Percentiles rank a stretch among this genome's conserved stretches.
phyloP scores from a whole-genome alignment of 2,888 invertebrate genomes.

The Exocentrus adspersus region DNA sequence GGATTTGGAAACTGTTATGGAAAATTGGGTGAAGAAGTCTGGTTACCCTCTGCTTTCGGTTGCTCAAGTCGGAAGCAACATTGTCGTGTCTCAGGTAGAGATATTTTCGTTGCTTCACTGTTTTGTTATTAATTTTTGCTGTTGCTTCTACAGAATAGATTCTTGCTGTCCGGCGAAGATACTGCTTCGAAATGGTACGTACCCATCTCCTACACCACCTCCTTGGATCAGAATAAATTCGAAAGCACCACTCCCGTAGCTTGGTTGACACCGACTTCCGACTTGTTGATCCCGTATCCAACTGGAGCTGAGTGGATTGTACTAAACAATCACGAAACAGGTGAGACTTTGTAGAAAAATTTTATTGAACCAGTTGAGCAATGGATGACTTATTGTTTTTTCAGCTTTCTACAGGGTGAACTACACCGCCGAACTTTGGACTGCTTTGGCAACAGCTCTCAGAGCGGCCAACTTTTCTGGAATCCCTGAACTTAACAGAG shows the following conservation, averaged over 20 bases:
- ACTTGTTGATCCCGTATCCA: constrained; percentile 38
- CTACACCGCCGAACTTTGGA: constrained; percentile 77
- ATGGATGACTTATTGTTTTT: too few relatives aligned
- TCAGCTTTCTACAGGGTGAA: constrained; percentile 73
- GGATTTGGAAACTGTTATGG: constrained; percentile 36
- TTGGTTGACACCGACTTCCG: constrained; percentile 63
- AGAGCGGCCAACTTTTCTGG: constrained; percentile 58
- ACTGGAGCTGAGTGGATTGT: constrained; percentile 67
- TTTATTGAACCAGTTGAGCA: not conserved
- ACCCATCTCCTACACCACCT: constrained; percentile 66
- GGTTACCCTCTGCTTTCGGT: constrained; percentile 41
- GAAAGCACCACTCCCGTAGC: constrained; percentile 63
- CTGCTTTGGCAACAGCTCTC: constrained; percentile 65
- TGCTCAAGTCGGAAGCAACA: not conserved
- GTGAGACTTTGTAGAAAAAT: constrained; percentile 54
- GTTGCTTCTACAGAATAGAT: constrained; percentile 39
- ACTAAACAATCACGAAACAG: constrained; percentile 72
- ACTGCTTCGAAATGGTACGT: constrained; percentile 64
- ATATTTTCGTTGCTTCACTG: not conserved
- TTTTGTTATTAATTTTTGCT: not conserved
- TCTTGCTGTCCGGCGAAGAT: constrained; percentile 35
- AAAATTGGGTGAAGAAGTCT: constrained; percentile 39
- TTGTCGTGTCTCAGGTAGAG: constrained; percentile 38
- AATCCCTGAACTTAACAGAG: constrained; percentile 75
- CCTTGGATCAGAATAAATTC: constrained; percentile 59